phyloP scores from a whole-genome alignment of 2,113 vertebrate species.

The Thunnus thynnus region DNA sequence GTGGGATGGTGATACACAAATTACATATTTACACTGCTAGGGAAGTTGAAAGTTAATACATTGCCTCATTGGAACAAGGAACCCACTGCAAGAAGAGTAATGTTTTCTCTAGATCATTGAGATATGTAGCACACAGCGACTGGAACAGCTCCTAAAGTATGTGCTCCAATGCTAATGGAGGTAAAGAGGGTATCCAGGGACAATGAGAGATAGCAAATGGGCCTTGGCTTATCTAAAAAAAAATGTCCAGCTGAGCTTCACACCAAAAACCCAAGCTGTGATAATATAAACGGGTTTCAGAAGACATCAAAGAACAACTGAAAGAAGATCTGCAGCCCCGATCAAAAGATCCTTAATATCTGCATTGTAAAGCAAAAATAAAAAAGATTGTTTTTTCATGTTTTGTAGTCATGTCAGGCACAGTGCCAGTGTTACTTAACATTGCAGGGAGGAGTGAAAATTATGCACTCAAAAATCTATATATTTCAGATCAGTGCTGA shows the following conservation, averaged over 20 bases:
- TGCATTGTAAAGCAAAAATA: conserved; percentile 18
- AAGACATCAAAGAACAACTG: conserved; percentile 13
- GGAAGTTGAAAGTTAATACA: conserved; percentile 23
- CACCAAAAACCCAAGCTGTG: conserved; percentile 20
- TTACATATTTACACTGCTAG: conserved; percentile 1
- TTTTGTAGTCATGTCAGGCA: neutral
- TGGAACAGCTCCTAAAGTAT: conserved; percentile 28
- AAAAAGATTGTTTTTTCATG: conserved; percentile 7
- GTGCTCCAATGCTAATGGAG: conserved; percentile 32
- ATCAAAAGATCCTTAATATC: conserved; percentile 5
- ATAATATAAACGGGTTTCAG: conserved; percentile 5
- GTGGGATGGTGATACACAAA: neutral
- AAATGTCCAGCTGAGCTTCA: neutral
- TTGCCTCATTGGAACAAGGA: conserved; percentile 23
- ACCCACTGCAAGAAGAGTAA: conserved; percentile 23
- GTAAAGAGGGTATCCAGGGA: conserved; percentile 32
- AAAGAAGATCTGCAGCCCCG: neutral
- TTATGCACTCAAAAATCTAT: neutral
- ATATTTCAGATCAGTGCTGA: too few relatives aligned
- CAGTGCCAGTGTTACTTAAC: conserved; percentile 27
- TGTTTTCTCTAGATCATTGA: conserved; percentile 19
- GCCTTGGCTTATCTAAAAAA: conserved; percentile 5
- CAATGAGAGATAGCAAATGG: conserved; percentile 33
- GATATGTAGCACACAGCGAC: conserved; percentile 30
- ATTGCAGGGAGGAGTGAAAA: neutral